phyloP scores from a whole-genome alignment of 2,888 invertebrate genomes.

The Shargacucullia verbasci region DNA sequence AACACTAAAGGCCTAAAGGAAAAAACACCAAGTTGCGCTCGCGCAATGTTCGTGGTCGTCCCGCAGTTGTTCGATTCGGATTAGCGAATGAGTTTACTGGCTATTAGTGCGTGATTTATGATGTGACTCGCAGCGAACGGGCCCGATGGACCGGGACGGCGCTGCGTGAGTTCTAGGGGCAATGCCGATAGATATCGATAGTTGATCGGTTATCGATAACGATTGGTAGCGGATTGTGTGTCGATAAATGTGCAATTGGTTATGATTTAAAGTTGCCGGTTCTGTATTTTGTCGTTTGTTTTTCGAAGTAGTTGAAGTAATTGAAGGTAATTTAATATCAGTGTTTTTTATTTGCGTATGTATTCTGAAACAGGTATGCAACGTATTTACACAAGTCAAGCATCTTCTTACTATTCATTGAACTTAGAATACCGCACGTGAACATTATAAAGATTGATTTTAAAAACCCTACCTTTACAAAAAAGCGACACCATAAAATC shows the following conservation, averaged over 20 bases:
- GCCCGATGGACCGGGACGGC: slow-evolving; percentile 76
- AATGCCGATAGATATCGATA: slow-evolving; percentile 52
- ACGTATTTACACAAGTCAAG: background rate
- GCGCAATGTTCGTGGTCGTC: slow-evolving; percentile 63
- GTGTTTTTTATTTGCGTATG: no score
- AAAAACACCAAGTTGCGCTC: slow-evolving; percentile 45
- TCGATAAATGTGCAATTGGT: slow-evolving; percentile 28
- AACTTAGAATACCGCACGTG: background rate
- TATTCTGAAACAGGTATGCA: no score
- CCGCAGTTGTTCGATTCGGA: slow-evolving; percentile 78
- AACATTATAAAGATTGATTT: no score
- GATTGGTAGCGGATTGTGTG: slow-evolving; percentile 29
- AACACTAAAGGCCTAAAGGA: slow-evolving; percentile 24
- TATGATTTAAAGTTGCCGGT: slow-evolving; percentile 14
- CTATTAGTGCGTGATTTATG: slow-evolving; percentile 87
- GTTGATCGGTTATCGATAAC: slow-evolving; percentile 39
- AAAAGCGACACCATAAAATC: background rate
- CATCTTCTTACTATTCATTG: background rate
- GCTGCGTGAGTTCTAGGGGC: slow-evolving; percentile 79
- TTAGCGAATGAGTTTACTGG: slow-evolving; percentile 87
- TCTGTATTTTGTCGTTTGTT: background rate
- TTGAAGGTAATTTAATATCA: no score
- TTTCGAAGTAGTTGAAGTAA: background rate
- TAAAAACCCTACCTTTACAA: no score
- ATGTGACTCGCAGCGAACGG: slow-evolving; percentile 78